Evolutionary conservation across 30 jellyfish, hydroid and myxozoan species (phyloP).

Genomic region (Catostylus mosaicus): DNA sequence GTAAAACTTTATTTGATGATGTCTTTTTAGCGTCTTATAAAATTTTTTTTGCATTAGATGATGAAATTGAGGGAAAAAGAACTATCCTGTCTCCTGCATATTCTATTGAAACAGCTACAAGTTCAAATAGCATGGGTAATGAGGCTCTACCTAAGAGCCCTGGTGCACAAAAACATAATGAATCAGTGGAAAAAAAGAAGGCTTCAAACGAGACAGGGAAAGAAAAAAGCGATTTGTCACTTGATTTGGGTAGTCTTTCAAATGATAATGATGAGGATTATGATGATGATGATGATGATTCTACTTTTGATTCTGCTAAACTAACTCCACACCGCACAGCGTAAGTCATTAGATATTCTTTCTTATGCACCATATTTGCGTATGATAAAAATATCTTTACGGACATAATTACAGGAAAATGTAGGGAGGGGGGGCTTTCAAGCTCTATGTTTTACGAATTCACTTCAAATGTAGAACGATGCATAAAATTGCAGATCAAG

Average conservation of each 20-base stretch:
- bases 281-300: conserved; percentile 40
- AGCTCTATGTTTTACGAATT: too few relatives aligned
- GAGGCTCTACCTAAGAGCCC: not conserved
- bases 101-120: not conserved
- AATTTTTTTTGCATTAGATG: too few relatives aligned
- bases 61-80: not conserved
- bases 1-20: too few relatives aligned
- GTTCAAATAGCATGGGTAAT: not conserved
- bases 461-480: too few relatives aligned
- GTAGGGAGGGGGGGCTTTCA: too few relatives aligned
- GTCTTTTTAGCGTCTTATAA: too few relatives aligned
- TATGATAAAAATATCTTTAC: too few relatives aligned
- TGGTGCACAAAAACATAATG: not conserved
- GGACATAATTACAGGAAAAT: too few relatives aligned
- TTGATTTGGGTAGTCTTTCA: conserved; percentile 47
- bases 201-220: not conserved
- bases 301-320: conserved; percentile 50
- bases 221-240: conserved; percentile 8
- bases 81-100: not conserved
- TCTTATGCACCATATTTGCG: too few relatives aligned
- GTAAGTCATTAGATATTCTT: too few relatives aligned
- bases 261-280: conserved; percentile 8
- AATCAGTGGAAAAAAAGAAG: not conserved
- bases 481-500: too few relatives aligned
- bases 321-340: conserved; percentile 16